phyloP scores from a whole-genome alignment of 1,140 invertebrate genomes.

The Pseudomyrmex sp. region DNA sequence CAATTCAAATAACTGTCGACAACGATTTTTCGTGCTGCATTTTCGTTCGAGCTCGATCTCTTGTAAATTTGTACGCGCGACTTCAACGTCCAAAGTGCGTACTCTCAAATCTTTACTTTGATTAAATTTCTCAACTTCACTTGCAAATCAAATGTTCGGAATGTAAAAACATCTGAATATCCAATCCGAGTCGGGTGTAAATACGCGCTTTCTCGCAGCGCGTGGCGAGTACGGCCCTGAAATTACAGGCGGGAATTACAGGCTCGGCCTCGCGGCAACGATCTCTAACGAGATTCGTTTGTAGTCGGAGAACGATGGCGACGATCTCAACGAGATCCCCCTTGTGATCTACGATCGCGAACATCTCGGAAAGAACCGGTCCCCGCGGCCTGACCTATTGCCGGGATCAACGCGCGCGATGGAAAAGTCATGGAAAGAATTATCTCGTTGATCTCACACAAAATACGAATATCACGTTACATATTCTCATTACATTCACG shows the following conservation, averaged over 20 bases:
- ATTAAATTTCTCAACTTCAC: not conserved
- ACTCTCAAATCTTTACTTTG: not conserved
- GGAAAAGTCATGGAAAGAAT: slow-evolving; percentile 52
- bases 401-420: slow-evolving; percentile 40
- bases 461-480: slow-evolving; percentile 43
- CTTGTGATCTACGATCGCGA: slow-evolving; percentile 50
- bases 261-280: slow-evolving; percentile 68
- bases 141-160: not conserved
- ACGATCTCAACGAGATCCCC: slow-evolving; percentile 58
- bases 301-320: slow-evolving; percentile 54
- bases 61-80: not conserved
- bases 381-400: slow-evolving; percentile 39
- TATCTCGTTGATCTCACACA: slow-evolving; percentile 45
- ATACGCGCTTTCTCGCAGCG: not conserved
- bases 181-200: not conserved
- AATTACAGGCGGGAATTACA: slow-evolving; percentile 54
- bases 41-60: not conserved
- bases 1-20: slow-evolving; percentile 1
- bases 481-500: slow-evolving; percentile 12
- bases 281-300: slow-evolving; percentile 71
- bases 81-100: not conserved
- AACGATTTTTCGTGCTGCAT: not conserved
- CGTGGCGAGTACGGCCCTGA: slow-evolving; percentile 48
- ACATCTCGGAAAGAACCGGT: slow-evolving; percentile 46
- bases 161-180: not conserved